Evolutionary conservation across 1,140 invertebrate species (phyloP).

Genomic region (Ephestia elutella): DNA sequence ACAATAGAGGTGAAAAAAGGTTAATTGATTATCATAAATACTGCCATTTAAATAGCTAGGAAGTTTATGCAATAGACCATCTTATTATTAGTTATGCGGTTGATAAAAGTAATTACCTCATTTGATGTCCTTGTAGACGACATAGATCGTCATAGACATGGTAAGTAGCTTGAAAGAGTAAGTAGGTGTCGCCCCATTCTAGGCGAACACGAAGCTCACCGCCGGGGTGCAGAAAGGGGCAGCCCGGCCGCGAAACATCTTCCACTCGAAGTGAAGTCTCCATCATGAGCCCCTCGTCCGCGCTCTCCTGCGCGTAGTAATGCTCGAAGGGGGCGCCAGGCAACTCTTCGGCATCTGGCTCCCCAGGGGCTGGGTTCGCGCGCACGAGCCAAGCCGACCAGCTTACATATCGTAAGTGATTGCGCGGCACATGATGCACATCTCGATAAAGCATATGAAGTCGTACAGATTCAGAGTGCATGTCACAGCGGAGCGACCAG

Average conservation of each 20-base stretch:
- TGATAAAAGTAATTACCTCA: conserved; percentile 76
- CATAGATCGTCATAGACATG: conserved; percentile 91
- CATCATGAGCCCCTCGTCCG: conserved; percentile 89
- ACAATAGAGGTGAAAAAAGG: no score
- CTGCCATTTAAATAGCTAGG: no score
- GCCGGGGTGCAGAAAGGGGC: conserved; percentile 85
- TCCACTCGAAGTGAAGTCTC: conserved; percentile 86
- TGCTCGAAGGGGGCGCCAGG: conserved; percentile 85
- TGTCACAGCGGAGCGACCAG: conserved; percentile 87
- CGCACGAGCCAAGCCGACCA: conserved; percentile 85
- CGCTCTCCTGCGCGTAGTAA: conserved; percentile 89
- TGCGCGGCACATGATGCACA: conserved; percentile 88
- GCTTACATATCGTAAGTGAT: conserved; percentile 86
- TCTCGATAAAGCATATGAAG: conserved; percentile 89
- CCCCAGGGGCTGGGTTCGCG: conserved; percentile 74
- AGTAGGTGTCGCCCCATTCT: conserved; percentile 90
- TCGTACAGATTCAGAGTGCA: conserved; percentile 85
- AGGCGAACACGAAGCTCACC: conserved; percentile 86
- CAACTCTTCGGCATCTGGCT: conserved; percentile 77
- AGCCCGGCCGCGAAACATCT: conserved; percentile 85
- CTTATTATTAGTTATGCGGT: no score
- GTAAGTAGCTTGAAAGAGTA: conserved; percentile 90
- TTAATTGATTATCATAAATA: no score
- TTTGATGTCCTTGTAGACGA: conserved; percentile 89
- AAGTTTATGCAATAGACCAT: no score